Evolutionary conservation across 2,888 invertebrate species (phyloP).

Genomic region (Noctuana brunneofusca): DNA sequence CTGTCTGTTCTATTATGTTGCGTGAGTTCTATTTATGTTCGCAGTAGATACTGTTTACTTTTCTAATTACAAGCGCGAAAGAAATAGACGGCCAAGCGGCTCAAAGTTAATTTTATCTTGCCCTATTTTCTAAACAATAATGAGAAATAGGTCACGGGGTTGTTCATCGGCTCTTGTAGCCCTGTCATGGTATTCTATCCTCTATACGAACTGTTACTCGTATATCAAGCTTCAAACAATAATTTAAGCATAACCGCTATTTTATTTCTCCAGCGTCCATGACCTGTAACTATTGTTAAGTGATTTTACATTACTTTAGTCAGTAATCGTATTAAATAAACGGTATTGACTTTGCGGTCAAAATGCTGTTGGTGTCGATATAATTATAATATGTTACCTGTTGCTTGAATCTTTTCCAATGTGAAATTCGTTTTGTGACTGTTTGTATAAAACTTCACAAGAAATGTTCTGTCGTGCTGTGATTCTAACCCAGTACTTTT

Average conservation of each 20-base stretch:
- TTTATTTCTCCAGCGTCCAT: too few species aligned
- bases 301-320: too few species aligned
- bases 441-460: too few species aligned
- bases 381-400: too few species aligned
- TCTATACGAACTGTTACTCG: neutral
- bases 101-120: constrained; percentile 70
- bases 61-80: constrained; percentile 66
- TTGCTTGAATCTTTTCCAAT: too few species aligned
- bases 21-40: constrained; percentile 56
- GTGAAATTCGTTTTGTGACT: too few species aligned
- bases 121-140: constrained; percentile 69
- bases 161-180: constrained; percentile 39
- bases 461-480: too few species aligned
- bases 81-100: constrained; percentile 66
- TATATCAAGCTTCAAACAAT: neutral
- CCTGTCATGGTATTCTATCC: constrained; percentile 16
- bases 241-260: neutral
- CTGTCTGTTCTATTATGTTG: constrained; percentile 4
- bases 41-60: constrained; percentile 59
- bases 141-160: constrained; percentile 67
- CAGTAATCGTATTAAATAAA: too few species aligned
- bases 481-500: too few species aligned
- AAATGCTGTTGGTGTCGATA: too few species aligned
- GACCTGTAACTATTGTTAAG: too few species aligned
- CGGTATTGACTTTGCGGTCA: too few species aligned